Evolutionary conservation across 2,113 vertebrate genomes (phyloP).

Genomic region (Formicarius rufipectus): DNA sequence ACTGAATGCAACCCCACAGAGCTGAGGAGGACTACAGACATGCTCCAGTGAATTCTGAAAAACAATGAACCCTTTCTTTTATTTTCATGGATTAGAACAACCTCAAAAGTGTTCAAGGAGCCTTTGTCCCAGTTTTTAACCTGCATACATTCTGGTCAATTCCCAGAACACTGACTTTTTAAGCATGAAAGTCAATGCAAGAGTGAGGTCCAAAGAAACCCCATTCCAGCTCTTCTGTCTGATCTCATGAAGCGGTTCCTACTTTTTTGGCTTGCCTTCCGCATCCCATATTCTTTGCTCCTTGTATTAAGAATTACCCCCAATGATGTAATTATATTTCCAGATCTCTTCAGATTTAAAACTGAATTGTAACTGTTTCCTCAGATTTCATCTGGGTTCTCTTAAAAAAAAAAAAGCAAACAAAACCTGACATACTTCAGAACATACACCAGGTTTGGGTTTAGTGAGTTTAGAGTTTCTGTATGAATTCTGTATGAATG

Average conservation of each 20-base stretch:
- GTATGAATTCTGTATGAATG: rapidly evolving
- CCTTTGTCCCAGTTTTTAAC: not conserved
- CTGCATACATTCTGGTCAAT: not conserved
- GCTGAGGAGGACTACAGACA: not conserved
- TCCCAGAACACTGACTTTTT: not conserved
- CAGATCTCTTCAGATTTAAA: not conserved
- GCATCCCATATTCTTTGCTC: not conserved
- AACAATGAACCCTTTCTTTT: not conserved
- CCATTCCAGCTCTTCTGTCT: not conserved
- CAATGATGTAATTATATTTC: not conserved
- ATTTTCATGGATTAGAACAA: not conserved
- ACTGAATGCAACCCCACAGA: not conserved
- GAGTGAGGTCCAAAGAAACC: not conserved
- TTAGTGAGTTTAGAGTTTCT: not conserved
- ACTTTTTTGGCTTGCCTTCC: not conserved
- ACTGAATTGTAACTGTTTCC: not conserved
- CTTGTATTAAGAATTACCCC: not conserved
- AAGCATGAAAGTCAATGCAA: not conserved
- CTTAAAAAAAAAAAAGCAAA: not conserved
- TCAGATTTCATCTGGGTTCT: not conserved
- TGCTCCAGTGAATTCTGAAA: not conserved
- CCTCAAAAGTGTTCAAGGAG: not conserved
- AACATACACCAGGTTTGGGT: not conserved
- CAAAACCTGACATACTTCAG: rapidly evolving
- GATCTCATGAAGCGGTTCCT: not conserved